These are phyloP conservation scores for Callipepla squamata DNA, from an alignment of 2,113 vertebrate species.

Conservation along the genomic window DNA sequence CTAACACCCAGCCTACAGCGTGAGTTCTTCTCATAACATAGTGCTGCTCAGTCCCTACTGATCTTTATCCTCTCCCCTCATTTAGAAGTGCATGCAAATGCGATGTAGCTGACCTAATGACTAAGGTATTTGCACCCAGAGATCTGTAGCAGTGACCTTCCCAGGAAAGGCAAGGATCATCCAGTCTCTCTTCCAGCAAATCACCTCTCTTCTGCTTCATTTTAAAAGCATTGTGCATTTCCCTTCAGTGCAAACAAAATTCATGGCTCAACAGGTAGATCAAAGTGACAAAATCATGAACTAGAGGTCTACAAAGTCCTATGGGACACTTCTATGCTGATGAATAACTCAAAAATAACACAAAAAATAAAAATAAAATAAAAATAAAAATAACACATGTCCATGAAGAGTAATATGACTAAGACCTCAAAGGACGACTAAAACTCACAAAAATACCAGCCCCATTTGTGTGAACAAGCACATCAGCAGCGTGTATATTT, in stretches of 20 bases:
- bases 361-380: background rate
- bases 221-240: background rate
- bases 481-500: background rate
- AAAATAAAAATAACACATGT: background rate
- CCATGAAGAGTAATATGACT: background rate
- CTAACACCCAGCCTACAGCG: background rate
- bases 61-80: background rate
- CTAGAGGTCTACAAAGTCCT: background rate
- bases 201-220: background rate
- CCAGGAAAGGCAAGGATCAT: background rate
- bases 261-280: background rate
- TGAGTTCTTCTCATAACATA: accelerated
- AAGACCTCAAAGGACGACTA: background rate
- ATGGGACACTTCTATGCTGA: background rate
- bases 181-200: background rate
- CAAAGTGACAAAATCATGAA: background rate
- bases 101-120: background rate
- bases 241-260: background rate
- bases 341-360: conserved; percentile 3
- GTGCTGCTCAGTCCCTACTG: background rate
- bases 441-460: background rate
- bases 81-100: background rate
- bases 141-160: background rate
- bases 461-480: background rate
- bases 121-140: background rate